A percentile compares a stretch with the other conserved stretches of the same genome.
These are phyloP conservation scores for Pachymerium ferrugineum DNA, from an alignment of 2,888 invertebrate species.

Conservation along the genomic window DNA sequence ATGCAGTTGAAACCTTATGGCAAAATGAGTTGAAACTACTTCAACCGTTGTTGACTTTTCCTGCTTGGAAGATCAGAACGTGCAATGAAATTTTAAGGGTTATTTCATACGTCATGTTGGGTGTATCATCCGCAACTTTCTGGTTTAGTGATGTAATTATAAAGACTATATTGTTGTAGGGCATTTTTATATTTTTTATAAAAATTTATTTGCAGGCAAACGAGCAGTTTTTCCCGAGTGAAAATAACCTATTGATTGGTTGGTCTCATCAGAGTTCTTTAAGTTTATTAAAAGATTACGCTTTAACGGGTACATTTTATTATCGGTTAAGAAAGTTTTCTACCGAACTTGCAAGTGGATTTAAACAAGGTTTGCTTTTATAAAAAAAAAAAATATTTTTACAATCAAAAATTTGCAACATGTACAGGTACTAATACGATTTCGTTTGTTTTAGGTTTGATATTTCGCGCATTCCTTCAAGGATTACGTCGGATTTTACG, in stretches of 20 bases:
- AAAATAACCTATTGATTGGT: not conserved
- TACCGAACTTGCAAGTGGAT: not conserved
- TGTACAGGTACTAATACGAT: not conserved
- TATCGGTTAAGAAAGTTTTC: not conserved
- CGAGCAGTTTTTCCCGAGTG: not conserved
- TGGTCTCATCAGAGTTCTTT: not conserved
- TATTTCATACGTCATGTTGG: not conserved
- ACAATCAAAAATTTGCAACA: not conserved
- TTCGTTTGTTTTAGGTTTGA: not conserved
- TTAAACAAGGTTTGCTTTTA: not conserved
- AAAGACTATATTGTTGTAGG: not conserved
- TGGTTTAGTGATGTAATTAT: not conserved
- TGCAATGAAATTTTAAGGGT: not conserved
- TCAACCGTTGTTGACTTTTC: not conserved
- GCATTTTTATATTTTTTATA: not conserved
- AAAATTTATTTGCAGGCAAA: not conserved
- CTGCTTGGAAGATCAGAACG: not conserved
- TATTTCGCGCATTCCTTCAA: not conserved
- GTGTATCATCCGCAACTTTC: not conserved
- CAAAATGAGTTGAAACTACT: not conserved
- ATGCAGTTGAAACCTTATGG: not conserved
- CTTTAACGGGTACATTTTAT: not conserved
- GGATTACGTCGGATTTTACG: not conserved
- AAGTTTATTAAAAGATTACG: not conserved
- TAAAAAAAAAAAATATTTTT: not conserved